Percentiles rank a stretch among this genome's conserved stretches.
These are phyloP conservation scores for Eupithecia tripunctaria DNA, from an alignment of 2,888 invertebrate species.

Conservation along the genomic window DNA sequence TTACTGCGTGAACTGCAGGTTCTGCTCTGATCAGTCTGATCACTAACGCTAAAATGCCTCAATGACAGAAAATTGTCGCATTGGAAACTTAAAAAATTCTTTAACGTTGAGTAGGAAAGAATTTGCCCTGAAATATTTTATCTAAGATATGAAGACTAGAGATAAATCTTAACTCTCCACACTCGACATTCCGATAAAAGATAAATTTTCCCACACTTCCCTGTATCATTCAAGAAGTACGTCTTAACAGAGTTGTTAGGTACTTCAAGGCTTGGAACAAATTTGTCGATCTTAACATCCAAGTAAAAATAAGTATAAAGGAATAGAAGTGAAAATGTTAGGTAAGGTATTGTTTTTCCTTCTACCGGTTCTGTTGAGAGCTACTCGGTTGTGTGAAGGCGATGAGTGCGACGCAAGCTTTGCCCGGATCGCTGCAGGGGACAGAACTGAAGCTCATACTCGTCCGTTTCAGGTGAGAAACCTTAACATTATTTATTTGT, in stretches of 20 bases:
- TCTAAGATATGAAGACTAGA: slow-evolving; percentile 45
- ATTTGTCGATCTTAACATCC: neutral
- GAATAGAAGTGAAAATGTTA: slow-evolving; percentile 53
- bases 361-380: slow-evolving; percentile 54
- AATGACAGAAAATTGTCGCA: neutral
- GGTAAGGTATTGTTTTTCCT: slow-evolving; percentile 51
- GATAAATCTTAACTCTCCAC: slow-evolving; percentile 39
- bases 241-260: no score
- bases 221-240: neutral
- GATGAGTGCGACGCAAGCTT: slow-evolving; percentile 48
- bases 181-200: slow-evolving; percentile 43
- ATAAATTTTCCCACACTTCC: slow-evolving; percentile 55
- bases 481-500: neutral
- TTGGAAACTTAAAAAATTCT: neutral
- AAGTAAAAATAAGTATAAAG: neutral
- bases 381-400: slow-evolving; percentile 54
- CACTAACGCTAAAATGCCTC: no score
- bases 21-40: no score
- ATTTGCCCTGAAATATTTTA: slow-evolving; percentile 27
- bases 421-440: slow-evolving; percentile 64
- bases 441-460: slow-evolving; percentile 59
- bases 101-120: neutral
- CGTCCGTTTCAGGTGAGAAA: slow-evolving; percentile 73
- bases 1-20: no score
- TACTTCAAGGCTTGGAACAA: neutral